phyloP scores from a whole-genome alignment of 2,888 invertebrate species.

The Capitulum mitella region DNA sequence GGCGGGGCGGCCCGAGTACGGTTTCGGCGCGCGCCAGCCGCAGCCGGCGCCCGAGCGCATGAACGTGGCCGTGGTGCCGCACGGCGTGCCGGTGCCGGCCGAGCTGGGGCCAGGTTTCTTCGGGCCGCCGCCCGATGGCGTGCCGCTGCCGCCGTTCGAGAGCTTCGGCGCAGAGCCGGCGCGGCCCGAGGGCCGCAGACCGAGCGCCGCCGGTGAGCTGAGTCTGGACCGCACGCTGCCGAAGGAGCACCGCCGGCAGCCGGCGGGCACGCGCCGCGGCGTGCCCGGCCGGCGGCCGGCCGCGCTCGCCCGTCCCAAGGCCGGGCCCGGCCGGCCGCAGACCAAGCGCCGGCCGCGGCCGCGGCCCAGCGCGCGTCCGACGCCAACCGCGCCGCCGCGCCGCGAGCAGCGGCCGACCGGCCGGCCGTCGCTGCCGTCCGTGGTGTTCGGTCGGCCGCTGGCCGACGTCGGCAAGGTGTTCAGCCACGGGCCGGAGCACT shows the following conservation, averaged over 20 bases:
- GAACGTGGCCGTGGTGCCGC: conserved; percentile 1
- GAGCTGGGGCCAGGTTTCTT: conserved; percentile 10
- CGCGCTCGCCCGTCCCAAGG: too few relatives aligned
- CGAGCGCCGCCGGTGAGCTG: too few relatives aligned
- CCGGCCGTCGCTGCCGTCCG: not conserved
- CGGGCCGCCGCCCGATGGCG: not conserved
- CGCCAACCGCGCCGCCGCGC: not conserved
- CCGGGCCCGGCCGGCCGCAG: not conserved
- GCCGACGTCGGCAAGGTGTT: not conserved
- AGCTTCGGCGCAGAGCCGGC: not conserved
- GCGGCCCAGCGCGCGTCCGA: not conserved
- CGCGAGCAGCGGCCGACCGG: not conserved
- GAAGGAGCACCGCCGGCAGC: not conserved
- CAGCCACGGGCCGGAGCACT: not conserved
- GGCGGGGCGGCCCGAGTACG: not conserved
- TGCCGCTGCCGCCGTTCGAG: not conserved
- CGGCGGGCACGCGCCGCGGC: not conserved
- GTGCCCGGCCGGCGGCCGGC: not conserved
- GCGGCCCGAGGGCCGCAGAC: too few relatives aligned
- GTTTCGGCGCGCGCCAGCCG: not conserved
- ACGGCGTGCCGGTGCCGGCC: not conserved
- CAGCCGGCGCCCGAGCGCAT: not conserved
- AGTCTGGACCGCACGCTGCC: not conserved
- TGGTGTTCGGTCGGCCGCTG: not conserved
- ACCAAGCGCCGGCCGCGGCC: not conserved